A percentile compares a stretch with the other conserved stretches of the same genome.
Conservation (phyloP, 2,797 vertebrate genomes). For the Anguilla megastoma region DNA sequence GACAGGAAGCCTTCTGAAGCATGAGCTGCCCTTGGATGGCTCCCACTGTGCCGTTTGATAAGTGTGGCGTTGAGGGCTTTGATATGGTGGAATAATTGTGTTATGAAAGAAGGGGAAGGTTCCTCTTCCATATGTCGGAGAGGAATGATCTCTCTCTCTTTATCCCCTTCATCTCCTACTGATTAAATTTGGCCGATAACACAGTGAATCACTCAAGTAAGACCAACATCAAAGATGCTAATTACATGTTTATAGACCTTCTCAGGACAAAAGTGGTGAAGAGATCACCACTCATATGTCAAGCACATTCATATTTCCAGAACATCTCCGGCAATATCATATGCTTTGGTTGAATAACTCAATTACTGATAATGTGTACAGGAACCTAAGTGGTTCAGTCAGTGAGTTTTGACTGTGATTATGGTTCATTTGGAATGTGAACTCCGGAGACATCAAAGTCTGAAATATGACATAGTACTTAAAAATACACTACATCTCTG, state of each 20-base stretch:
- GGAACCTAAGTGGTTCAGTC: slow-evolving; percentile 3
- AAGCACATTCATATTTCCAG: neutral
- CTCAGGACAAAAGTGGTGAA: neutral
- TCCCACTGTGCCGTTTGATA: neutral
- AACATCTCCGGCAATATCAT: neutral
- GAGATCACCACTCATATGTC: slow-evolving; percentile 3
- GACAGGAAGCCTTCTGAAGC: neutral
- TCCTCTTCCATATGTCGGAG: neutral
- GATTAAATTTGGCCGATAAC: slow-evolving; percentile 6
- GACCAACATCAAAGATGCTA: slow-evolving; percentile 18
- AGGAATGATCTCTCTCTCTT: neutral
- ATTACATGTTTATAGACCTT: slow-evolving; percentile 5
- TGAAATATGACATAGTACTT: slow-evolving; percentile 4
- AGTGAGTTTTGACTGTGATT: slow-evolving; percentile 19
- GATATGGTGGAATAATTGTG: neutral
- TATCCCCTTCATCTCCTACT: neutral
- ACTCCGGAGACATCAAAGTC: neutral
- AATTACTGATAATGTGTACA: slow-evolving; percentile 21
- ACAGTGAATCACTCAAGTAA: neutral
- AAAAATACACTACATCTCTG: neutral
- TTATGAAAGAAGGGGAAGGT: neutral
- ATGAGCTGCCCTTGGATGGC: neutral
- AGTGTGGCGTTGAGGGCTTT: neutral
- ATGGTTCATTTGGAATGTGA: slow-evolving; percentile 19
- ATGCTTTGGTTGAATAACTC: neutral